Percentiles rank a stretch among this genome's conserved stretches.
phyloP scores from a whole-genome alignment of 2,113 vertebrate genomes.

The Alaudala cheleensis region DNA sequence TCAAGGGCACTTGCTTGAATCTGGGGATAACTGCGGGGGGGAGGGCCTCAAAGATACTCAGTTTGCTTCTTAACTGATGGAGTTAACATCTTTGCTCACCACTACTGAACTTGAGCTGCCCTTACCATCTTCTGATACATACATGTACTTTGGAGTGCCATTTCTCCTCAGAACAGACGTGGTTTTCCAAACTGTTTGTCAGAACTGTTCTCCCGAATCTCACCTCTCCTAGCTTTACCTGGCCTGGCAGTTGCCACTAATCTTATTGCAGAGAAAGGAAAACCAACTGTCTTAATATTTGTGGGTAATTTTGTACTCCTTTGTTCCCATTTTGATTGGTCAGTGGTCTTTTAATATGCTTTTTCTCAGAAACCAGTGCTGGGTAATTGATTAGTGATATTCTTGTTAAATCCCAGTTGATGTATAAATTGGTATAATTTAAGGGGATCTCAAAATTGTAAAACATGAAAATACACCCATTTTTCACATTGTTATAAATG shows the following conservation, averaged over 20 bases:
- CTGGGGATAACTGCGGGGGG: rapidly evolving
- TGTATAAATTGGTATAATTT: neutral
- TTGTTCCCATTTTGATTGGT: neutral
- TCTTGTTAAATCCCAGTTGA: neutral
- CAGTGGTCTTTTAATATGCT: neutral
- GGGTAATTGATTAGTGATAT: neutral
- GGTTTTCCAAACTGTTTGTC: neutral
- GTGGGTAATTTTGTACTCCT: neutral
- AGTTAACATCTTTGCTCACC: neutral
- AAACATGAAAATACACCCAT: neutral
- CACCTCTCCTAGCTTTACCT: neutral
- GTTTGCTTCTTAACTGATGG: neutral
- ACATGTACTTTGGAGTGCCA: neutral
- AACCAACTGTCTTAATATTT: neutral
- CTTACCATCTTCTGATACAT: neutral
- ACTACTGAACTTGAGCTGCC: neutral
- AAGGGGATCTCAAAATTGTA: neutral
- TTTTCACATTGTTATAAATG: neutral
- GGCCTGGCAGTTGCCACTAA: neutral
- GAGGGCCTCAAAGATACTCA: neutral
- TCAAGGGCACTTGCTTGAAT: neutral
- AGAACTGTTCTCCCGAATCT: neutral
- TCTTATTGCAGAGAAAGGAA: neutral
- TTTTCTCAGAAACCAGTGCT: neutral
- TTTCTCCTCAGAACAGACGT: neutral